Percentiles rank a stretch among this genome's conserved stretches.
Conservation (phyloP, 2,888 invertebrate species). For the Nemotelus nigrinus region DNA sequence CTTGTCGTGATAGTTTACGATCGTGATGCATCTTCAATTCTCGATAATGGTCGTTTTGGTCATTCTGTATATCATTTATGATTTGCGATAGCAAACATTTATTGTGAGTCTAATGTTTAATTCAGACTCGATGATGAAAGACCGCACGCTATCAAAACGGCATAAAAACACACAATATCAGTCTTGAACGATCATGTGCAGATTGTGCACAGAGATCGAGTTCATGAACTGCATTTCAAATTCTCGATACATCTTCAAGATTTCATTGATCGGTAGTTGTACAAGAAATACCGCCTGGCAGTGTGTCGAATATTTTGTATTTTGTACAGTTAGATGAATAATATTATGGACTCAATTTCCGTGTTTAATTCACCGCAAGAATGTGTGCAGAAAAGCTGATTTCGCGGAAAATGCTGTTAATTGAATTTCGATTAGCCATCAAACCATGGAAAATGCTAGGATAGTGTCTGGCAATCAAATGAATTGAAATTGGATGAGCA, state of each 20-base stretch:
- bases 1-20: neutral
- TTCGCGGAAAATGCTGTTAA: neutral
- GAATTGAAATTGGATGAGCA: too few species aligned
- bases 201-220: neutral
- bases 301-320: neutral
- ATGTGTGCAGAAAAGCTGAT: too few species aligned
- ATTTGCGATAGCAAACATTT: neutral
- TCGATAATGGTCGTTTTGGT: neutral
- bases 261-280: neutral
- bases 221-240: neutral
- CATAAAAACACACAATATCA: neutral
- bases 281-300: neutral
- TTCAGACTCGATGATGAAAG: neutral
- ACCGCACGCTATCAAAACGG: too few species aligned
- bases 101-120: conserved; percentile 6
- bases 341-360: neutral
- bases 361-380: neutral
- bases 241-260: neutral
- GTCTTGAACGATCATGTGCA: neutral
- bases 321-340: conserved; percentile 10
- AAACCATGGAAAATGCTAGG: neutral
- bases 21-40: conserved; percentile 9
- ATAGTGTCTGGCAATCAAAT: neutral
- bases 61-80: conserved; percentile 21
- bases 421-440: neutral